Percentiles rank a stretch among this genome's conserved stretches.
These are phyloP conservation scores for Sander lucioperca DNA, from an alignment of 2,113 vertebrate genomes.

Conservation along the genomic window DNA sequence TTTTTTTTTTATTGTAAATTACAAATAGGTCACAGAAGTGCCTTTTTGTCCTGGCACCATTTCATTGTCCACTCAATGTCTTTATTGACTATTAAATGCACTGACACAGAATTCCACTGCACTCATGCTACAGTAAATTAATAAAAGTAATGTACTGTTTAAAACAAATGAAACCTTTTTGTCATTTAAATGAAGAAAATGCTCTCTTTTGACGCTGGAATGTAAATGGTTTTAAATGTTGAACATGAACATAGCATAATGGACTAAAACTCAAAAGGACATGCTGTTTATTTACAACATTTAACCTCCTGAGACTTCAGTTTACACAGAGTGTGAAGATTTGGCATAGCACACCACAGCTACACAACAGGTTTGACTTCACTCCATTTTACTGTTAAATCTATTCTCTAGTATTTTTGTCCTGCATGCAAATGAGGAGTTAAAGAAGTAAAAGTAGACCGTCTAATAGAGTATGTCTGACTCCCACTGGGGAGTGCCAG, in stretches of 20 bases:
- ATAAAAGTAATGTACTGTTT: conserved; percentile 68
- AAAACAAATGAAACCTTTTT: conserved; percentile 48
- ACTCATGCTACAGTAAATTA: conserved; percentile 62
- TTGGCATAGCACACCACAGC: neutral
- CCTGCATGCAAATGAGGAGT: neutral
- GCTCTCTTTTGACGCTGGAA: neutral
- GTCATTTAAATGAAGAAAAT: conserved; percentile 16
- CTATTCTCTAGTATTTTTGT: neutral
- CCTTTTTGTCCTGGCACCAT: conserved; percentile 38
- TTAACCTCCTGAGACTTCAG: neutral
- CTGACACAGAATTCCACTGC: conserved; percentile 69
- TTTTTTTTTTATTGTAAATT: conserved; percentile 40
- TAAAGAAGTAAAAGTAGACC: conserved; percentile 47
- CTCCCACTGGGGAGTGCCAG: neutral
- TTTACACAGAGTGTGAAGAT: neutral
- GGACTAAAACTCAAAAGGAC: neutral
- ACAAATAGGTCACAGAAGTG: conserved; percentile 38
- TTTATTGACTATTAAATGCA: conserved; percentile 67
- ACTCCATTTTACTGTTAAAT: neutral
- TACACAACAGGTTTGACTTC: no score
- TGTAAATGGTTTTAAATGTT: neutral
- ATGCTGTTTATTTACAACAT: neutral
- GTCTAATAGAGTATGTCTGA: neutral
- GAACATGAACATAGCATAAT: neutral
- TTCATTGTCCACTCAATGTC: conserved; percentile 35